Conservation (phyloP, 2,113 vertebrate genomes). For the Halcyon malimbica region DNA sequence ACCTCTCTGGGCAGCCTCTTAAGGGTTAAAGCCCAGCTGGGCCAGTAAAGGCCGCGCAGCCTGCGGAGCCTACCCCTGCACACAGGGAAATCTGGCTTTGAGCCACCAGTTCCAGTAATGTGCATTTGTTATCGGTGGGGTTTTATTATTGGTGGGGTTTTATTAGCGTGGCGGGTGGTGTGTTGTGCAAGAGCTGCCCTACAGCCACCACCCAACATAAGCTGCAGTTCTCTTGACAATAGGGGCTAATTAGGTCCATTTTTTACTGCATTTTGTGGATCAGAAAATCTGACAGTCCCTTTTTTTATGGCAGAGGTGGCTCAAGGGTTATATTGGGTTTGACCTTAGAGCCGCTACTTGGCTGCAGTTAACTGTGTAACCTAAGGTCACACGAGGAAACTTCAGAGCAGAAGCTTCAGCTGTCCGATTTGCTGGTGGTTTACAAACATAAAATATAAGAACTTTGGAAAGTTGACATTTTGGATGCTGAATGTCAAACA, state of each 20-base stretch:
- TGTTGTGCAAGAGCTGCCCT: not conserved
- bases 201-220: not conserved
- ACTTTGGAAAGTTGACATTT: not conserved
- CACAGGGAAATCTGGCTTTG: not conserved
- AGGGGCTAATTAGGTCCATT: too few species aligned
- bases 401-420: not conserved
- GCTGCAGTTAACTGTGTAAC: not conserved
- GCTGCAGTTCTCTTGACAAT: not conserved
- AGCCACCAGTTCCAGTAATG: accelerated
- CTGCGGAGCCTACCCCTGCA: not conserved
- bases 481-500: not conserved
- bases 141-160: not conserved
- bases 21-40: not conserved
- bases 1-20: not conserved
- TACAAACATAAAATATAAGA: not conserved
- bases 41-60: not conserved
- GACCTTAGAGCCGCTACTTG: not conserved
- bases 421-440: not conserved
- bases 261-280: not conserved
- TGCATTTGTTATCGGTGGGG: not conserved
- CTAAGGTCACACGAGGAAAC: not conserved
- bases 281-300: not conserved
- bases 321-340: not conserved
- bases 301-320: not conserved
- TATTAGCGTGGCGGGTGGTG: not conserved